Evolutionary conservation across 2,113 vertebrate genomes (phyloP), one percentile per base, ranked within the genome.

Genomic region (Strix aluco): DNA sequence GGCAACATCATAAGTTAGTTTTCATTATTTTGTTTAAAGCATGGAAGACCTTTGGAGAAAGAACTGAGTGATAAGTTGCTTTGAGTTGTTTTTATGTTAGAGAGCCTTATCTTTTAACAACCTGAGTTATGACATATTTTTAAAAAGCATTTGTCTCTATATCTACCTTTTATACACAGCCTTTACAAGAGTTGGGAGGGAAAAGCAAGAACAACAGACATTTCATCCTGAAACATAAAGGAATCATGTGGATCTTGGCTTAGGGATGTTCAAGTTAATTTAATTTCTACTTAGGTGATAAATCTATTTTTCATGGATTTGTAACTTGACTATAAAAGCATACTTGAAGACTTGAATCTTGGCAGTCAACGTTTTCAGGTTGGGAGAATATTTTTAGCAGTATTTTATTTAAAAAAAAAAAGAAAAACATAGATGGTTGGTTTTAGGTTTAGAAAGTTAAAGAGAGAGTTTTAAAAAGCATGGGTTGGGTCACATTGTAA

Each of bases 331-430:
- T 96, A 90, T 90, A 91, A 97, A 98, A 97, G 92, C 69, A 87
- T 67, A 89, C 69, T 93, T 94, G 94, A 96, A 94, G 93, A 82
- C 46, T 86, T 96, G 58, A 96, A 86, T 94, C 73, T 95, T 98
- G 96, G 96, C 97, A 97, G 88, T 62, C 71, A 88, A 71, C 65
- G 61, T 63, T 94, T 96, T 94, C 69, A 70, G 71, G 66, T 55
- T 51, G 93, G 81, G 47, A 94, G 67, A 95, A 73, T 96, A 97
- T 97, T 96, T 98, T 98, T 98, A 97, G 95, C 70, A 96, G 70
- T 95, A 96, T 57, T 87, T 81, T 49, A 81, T 88, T 83, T 2
- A 15, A 11, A 22, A 54, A 79, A 52, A 62, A n/a, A 66, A 19
- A 20, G 25, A 81, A 93, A 93, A 87, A 22, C 74, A 92, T 81